phyloP scores from a whole-genome alignment of 2,797 vertebrate species.

The Danio albolineatus region DNA sequence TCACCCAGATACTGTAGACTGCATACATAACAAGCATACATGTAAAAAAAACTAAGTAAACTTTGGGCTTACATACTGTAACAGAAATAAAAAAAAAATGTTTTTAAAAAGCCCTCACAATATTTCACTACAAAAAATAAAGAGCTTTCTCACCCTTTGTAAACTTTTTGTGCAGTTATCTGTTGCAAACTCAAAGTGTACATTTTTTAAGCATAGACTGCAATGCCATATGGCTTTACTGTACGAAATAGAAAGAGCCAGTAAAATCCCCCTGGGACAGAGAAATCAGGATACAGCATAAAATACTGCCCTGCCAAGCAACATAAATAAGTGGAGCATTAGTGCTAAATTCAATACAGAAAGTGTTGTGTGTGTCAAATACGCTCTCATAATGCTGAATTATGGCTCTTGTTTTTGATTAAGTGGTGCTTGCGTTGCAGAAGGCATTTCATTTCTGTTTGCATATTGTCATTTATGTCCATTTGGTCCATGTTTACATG shows the following conservation, averaged over 20 bases:
- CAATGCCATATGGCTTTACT: constrained; percentile 16
- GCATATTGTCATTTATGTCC: constrained; percentile 9
- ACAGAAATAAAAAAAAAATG: no score
- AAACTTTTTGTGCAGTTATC: neutral
- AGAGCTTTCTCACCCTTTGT: no score
- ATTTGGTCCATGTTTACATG: constrained; percentile 15
- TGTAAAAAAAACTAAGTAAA: no score
- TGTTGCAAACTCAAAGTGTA: neutral
- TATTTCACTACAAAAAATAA: no score
- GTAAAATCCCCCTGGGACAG: neutral
- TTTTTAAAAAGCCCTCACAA: no score
- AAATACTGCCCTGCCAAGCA: constrained; percentile 26
- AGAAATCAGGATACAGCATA: constrained; percentile 28
- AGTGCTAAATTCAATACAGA: constrained; percentile 20
- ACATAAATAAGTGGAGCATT: constrained; percentile 34
- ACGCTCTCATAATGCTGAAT: constrained; percentile 28
- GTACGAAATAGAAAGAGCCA: neutral
- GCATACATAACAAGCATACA: no score
- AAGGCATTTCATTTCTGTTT: constrained; percentile 36
- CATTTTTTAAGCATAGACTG: neutral
- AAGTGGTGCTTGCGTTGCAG: constrained; percentile 26
- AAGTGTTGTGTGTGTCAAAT: constrained; percentile 12
- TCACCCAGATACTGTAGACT: no score
- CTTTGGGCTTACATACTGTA: no score
- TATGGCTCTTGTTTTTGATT: constrained; percentile 7